A percentile compares a stretch with the other conserved stretches of the same genome.
phyloP scores from a whole-genome alignment of 2,888 invertebrate genomes.

The Napeogenes sylphis region DNA sequence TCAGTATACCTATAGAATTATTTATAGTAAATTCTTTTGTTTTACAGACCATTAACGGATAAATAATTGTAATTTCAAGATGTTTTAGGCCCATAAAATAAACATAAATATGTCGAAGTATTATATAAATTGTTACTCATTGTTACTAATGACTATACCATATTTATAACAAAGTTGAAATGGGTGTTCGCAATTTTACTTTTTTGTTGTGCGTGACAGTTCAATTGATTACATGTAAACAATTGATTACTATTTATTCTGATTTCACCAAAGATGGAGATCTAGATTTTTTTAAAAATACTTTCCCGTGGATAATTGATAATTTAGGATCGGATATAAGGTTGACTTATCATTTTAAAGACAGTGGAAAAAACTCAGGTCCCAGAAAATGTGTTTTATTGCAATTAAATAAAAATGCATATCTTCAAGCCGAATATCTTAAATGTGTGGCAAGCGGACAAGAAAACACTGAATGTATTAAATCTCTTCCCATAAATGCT shows the following conservation, averaged over 20 bases:
- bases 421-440: conserved; percentile 32
- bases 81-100: background rate
- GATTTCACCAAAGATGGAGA: conserved; percentile 37
- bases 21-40: too few relatives aligned
- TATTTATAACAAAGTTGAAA: conserved; percentile 5
- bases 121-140: too few relatives aligned
- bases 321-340: conserved; percentile 36
- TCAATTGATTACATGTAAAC: conserved; percentile 24
- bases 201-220: conserved; percentile 9
- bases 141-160: background rate
- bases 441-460: conserved; percentile 28
- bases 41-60: background rate
- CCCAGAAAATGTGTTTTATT: conserved; percentile 35
- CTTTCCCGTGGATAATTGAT: conserved; percentile 40
- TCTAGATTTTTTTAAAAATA: conserved; percentile 35
- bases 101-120: background rate
- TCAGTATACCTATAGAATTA: too few relatives aligned
- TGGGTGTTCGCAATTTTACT: conserved; percentile 10
- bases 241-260: conserved; percentile 36
- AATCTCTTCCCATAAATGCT: conserved; percentile 23
- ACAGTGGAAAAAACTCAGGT: conserved; percentile 31
- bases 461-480: conserved; percentile 21
- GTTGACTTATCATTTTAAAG: conserved; percentile 36
- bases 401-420: conserved; percentile 28
- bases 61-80: background rate